Evolutionary conservation across 2,888 invertebrate genomes (phyloP), one percentile per base, ranked within the genome.

Genomic region (Gymnosoma rotundatum): DNA sequence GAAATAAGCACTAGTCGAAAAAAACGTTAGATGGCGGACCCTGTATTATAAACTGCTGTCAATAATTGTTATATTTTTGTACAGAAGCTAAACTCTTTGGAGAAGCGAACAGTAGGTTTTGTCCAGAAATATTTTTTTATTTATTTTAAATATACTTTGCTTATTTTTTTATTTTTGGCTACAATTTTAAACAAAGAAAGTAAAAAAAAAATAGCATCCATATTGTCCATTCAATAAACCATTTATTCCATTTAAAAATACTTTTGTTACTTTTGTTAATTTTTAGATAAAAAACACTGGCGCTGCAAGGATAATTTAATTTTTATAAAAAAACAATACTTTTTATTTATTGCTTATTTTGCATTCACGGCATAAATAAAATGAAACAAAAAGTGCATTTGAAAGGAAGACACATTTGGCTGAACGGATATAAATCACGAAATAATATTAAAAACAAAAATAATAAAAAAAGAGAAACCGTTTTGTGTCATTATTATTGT

Each of bases 401-500:
- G 69, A 82, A 82, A 79, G 86, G 83, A 87, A 85, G 80, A 78
- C 83, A 85, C 87, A 87, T 86, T 87, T 87, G 82, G 82, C 83
- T 83, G 78, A 85, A 78, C 72, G 86, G 85, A 87, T 83, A 87
- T 87, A 86, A 86, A 86, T 86, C 87, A 85, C 86, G 74, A 80
- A 85, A 80, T 79, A 85, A 78, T 66, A 82, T 76, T 76, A 76
- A 81, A 64, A 82, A 81, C 64, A 70, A 75, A 38, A 66, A 63
- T 52, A 70, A 32, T 6, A 32, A 64, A 20, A 78, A 36, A 25
- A 25, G 25, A 36, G 45, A 79, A 79, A 58, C 12, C 45, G 21
- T 72, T 66, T 78, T 18, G 32, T 42, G 38, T 70, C 58, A 70
- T 48, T 32, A 36, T 25, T 56, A 48, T 75, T 48, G 21, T 45